Conservation (phyloP, 2,113 vertebrate species). For the Cryptotis parvus region DNA sequence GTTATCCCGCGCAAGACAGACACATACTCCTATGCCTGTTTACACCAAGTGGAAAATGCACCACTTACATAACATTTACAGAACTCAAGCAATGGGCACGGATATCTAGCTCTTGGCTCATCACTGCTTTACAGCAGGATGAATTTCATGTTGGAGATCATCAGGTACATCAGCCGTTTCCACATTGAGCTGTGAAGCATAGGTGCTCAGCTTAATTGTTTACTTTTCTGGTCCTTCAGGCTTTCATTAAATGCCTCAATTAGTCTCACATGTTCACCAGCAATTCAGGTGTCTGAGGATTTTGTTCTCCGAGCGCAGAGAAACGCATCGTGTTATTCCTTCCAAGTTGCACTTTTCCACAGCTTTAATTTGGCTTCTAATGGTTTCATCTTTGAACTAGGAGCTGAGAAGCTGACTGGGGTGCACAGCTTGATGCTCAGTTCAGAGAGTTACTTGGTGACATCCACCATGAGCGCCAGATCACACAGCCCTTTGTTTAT, state of each 20-base stretch:
- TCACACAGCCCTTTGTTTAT: neutral
- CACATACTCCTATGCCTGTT: neutral
- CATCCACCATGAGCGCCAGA: neutral
- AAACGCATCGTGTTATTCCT: neutral
- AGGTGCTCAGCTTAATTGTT: neutral
- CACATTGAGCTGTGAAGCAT: neutral
- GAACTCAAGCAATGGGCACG: neutral
- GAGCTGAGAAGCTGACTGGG: neutral
- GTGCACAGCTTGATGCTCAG: neutral
- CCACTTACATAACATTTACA: neutral
- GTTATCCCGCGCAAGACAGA: neutral
- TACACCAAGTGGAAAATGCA: neutral
- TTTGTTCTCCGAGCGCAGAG: neutral
- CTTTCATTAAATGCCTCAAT: neutral
- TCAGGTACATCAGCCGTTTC: neutral
- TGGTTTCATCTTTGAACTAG: neutral
- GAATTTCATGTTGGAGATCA: neutral
- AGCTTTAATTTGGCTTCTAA: neutral
- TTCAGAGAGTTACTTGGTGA: neutral
- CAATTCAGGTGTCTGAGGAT: neutral
- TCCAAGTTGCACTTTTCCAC: neutral
- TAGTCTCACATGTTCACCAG: neutral
- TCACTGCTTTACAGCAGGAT: neutral
- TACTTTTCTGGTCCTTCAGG: neutral
- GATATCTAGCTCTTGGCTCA: neutral